phyloP scores from a whole-genome alignment of 2,888 invertebrate genomes.

The Gastrophysa polygoni region DNA sequence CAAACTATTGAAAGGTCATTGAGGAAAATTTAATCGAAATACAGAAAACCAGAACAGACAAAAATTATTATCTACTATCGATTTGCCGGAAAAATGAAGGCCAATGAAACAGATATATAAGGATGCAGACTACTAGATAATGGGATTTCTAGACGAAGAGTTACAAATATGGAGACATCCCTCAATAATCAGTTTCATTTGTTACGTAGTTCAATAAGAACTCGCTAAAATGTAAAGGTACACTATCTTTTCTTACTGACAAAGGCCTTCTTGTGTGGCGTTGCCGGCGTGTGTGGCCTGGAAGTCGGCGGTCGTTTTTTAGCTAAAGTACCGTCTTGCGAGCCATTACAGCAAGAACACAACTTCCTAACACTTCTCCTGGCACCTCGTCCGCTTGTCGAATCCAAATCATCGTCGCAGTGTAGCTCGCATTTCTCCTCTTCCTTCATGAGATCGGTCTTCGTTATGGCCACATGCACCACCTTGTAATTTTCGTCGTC shows the following conservation, averaged over 20 bases:
- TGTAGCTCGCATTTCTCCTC: constrained; percentile 49
- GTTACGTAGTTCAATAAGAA: constrained; percentile 19
- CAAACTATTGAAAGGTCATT: no score
- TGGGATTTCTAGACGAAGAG: no score
- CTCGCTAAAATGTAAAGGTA: constrained; percentile 44
- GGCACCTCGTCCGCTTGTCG: constrained; percentile 51
- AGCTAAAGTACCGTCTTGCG: constrained; percentile 41
- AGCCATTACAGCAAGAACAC: constrained; percentile 56
- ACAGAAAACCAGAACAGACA: no score
- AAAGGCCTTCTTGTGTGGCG: constrained; percentile 56
- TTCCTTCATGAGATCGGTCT: constrained; percentile 45
- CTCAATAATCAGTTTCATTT: not conserved
- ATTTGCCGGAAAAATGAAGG: no score
- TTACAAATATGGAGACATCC: not conserved
- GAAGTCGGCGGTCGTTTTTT: constrained; percentile 49
- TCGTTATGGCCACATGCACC: constrained; percentile 50
- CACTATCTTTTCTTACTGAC: constrained; percentile 58
- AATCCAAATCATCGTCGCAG: constrained; percentile 47
- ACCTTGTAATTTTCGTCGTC: constrained; percentile 47
- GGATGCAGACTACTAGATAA: no score
- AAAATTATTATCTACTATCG: no score
- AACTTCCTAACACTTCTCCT: constrained; percentile 53
- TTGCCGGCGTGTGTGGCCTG: constrained; percentile 50
- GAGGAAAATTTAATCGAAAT: no score
- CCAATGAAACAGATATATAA: no score